These are phyloP conservation scores for Tipula helvola DNA, from an alignment of 2,888 invertebrate genomes.

Conservation along the genomic window DNA sequence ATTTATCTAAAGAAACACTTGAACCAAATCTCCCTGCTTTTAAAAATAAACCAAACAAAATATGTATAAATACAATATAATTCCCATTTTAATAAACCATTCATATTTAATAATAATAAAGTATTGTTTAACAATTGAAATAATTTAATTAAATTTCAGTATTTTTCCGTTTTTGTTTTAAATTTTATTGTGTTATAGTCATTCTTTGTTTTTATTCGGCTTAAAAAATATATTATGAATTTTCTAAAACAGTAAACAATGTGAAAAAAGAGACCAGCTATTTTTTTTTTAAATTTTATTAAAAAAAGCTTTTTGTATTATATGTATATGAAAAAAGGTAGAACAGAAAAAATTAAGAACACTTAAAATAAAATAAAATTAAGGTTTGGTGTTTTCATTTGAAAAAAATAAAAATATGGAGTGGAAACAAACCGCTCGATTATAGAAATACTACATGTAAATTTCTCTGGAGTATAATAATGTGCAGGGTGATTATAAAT, in stretches of 20 bases:
- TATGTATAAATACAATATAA: too few relatives aligned
- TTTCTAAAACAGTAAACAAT: not conserved
- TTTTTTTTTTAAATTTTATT: not conserved
- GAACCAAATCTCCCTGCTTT: too few relatives aligned
- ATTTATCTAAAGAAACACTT: too few relatives aligned
- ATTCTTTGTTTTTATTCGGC: not conserved
- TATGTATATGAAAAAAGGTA: not conserved
- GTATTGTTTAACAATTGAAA: not conserved
- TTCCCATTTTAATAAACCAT: not conserved
- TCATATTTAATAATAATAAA: not conserved
- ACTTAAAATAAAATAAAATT: not conserved
- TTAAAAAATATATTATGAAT: not conserved
- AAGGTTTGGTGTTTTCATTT: not conserved
- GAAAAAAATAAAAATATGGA: not conserved
- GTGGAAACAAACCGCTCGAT: not conserved
- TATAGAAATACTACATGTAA: not conserved
- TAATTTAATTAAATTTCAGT: not conserved
- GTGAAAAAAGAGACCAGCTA: not conserved
- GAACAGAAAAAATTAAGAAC: not conserved
- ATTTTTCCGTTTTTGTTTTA: not conserved
- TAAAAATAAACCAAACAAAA: too few relatives aligned
- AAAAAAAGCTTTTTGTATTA: not conserved
- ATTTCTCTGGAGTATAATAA: not conserved
- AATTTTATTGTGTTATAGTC: not conserved
- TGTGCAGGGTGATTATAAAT: too few relatives aligned